phyloP scores from a whole-genome alignment of 2,113 vertebrate genomes.

The Gopherus evgoodei region DNA sequence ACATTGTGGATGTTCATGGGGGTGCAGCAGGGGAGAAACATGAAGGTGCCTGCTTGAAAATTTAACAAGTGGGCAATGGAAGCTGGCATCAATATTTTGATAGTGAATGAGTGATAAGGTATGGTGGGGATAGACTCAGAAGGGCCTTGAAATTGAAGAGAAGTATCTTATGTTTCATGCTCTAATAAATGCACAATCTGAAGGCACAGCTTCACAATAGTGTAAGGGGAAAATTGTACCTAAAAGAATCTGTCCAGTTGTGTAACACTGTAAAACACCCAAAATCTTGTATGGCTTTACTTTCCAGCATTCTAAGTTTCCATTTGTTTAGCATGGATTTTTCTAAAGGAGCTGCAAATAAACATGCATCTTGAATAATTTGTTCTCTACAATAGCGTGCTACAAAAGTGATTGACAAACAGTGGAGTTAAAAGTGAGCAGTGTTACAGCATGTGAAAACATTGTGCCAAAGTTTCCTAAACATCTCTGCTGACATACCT shows the following conservation, averaged over 20 bases:
- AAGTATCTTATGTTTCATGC: not conserved
- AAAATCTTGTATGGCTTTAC: not conserved
- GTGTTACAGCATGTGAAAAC: no score
- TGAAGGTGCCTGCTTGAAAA: no score
- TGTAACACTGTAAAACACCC: not conserved
- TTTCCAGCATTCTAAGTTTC: not conserved
- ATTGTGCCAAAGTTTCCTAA: not conserved
- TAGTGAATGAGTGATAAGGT: not conserved
- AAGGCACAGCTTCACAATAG: not conserved
- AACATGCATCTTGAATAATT: not conserved
- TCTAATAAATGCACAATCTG: fast-evolving
- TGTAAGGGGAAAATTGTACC: not conserved
- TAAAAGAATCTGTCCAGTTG: not conserved
- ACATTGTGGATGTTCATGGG: no score
- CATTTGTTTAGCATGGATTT: not conserved
- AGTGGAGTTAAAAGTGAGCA: not conserved
- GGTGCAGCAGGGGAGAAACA: no score
- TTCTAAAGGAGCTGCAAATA: not conserved
- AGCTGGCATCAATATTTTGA: not conserved
- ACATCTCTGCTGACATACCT: not conserved
- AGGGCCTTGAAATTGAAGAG: not conserved
- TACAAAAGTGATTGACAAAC: not conserved
- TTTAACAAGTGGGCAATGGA: not conserved
- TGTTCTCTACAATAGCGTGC: not conserved
- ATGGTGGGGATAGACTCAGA: not conserved